Percentiles rank a stretch among this genome's conserved stretches.
Conservation (phyloP, 2,888 invertebrate genomes). For the Urechis unicinctus region DNA sequence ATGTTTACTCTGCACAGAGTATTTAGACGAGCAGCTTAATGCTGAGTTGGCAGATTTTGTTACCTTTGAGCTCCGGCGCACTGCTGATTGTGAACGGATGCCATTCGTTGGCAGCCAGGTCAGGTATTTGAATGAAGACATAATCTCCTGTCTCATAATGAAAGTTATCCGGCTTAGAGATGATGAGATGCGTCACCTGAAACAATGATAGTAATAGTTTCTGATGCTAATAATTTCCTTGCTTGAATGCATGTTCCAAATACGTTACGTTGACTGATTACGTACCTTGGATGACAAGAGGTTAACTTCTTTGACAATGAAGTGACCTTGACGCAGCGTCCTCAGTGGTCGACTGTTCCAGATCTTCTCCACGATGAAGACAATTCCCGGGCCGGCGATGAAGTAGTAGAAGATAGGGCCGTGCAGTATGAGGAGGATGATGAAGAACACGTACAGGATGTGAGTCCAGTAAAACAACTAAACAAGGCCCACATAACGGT, state of each 20-base stretch:
- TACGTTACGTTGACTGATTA: too few relatives aligned
- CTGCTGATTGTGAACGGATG: conserved; percentile 96
- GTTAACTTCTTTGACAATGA: conserved; percentile 81
- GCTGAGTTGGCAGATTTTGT: neutral
- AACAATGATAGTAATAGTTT: conserved; percentile 3
- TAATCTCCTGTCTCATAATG: conserved; percentile 90
- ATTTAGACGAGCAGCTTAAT: too few relatives aligned
- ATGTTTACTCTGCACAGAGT: too few relatives aligned
- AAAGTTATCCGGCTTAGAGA: conserved; percentile 78
- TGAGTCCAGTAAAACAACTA: conserved; percentile 93
- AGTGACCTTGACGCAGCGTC: conserved; percentile 60
- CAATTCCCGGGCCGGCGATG: conserved; percentile 75
- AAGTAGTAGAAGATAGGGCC: conserved; percentile 93
- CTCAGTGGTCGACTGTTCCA: conserved; percentile 42
- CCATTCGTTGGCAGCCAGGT: conserved; percentile 89
- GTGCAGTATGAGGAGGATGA: conserved; percentile 75
- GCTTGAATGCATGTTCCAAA: too few relatives aligned
- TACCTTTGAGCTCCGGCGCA: conserved; percentile 84
- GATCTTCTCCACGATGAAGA: conserved; percentile 73
- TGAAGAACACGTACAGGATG: conserved; percentile 76
- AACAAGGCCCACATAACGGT: neutral
- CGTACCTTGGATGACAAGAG: conserved; percentile 76
- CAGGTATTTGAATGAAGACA: conserved; percentile 84
- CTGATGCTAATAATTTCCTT: neutral
- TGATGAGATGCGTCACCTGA: conserved; percentile 73